Base-by-base conservation (phyloP, 2,113 vertebrate genomes). In the Alaudala cheleensis region DNA sequence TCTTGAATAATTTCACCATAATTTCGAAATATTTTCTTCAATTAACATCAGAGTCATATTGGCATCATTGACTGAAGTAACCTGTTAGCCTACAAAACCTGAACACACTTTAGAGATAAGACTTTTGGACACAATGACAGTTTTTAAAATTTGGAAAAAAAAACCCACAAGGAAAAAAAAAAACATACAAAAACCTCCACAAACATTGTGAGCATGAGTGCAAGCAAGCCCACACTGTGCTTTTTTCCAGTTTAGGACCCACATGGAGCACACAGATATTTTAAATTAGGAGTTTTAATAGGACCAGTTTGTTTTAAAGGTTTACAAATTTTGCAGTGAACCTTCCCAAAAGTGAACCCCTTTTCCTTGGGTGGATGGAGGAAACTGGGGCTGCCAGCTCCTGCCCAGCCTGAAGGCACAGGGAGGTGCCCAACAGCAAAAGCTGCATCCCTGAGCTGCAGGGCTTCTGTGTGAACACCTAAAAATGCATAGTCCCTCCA, bases 211-310 rank as follows among this genome's bases (percentile, higher is more conserved):
- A 81, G 18, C 33, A 47, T 74, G 42, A 78, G 39, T 26, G 11
- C 23, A 81, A 71, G 11, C 25, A 47, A 70, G 29, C 8, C 7
- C 18, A 54, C 13, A 5, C 0, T 0, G 11, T 34, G 29, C 19
- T 83, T 50, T 71, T 16, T 58, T 54, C 13, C 44, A 44, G 26
- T 40, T 71, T 64, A 42, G 26, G 28, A 58, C 12, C 11, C 34
- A 62, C 17, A 9, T 2, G 10, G n/a, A 81, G 14, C 49, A 54
- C 2, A 2, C 39, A 88, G 14, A 13, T 13, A 71, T 62, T 94
- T 74, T 54, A 84, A 40, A 51, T 71, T 22, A 24, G 10, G 26
- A 62, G 21, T 54, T 81, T 62, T 11, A 33, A 54, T 11, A n/a
- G 21, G 13, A 33, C 4, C 6, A 14, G 28, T 49, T 45, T 67